Base-by-base conservation (phyloP, 2,113 vertebrate genomes). In the Carassius gibelio region DNA sequence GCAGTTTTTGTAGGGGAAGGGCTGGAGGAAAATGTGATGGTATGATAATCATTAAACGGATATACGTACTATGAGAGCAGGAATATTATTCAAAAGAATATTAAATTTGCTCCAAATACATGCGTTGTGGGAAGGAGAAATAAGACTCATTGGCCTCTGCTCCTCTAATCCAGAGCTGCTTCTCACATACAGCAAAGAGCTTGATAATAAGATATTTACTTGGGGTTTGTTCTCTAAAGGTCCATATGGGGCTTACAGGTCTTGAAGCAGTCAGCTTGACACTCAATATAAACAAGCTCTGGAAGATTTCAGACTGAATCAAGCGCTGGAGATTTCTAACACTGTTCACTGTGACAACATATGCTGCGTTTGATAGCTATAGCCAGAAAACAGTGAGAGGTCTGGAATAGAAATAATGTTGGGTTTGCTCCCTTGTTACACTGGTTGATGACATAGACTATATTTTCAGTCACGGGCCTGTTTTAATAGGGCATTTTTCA, bases 301-400 rank as follows among this genome's bases (percentile, higher is more conserved):
- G 83, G 75, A 84, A 77, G 74, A 62, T 61, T 77, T 82, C 74
- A 45, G 81, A 62, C 55, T 66, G 71, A 83, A 78, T 57, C 75
- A 62, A 86, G 87, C 82, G 79, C 72, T 59, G 72, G 82, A 93
- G 90, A 91, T 91, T 93, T 90, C 90, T 90, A 90, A 88, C 90
- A 88, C 92, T 89, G 89, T 90, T 91, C 91, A 61, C 92, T 90
- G 91, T 84, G 89, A 92, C 93, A 93, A 91, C 93, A 94, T 94
- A 94, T 94, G 94, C 92, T 94, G 93, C 92, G 93, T 90, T 84
- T 84, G 86, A 92, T 92, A 91, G 91, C 89, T 89, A 89, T 90
- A 88, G 93, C 93, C 92, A 92, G 89, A 90, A 90, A 93, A 91
- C 94, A 94, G 93, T 88, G 78, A 92, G 93, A 90, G 92, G 84